These are phyloP conservation scores for Eupristina koningsbergeri DNA, from an alignment of 1,140 invertebrate species.

Conservation along the genomic window DNA sequence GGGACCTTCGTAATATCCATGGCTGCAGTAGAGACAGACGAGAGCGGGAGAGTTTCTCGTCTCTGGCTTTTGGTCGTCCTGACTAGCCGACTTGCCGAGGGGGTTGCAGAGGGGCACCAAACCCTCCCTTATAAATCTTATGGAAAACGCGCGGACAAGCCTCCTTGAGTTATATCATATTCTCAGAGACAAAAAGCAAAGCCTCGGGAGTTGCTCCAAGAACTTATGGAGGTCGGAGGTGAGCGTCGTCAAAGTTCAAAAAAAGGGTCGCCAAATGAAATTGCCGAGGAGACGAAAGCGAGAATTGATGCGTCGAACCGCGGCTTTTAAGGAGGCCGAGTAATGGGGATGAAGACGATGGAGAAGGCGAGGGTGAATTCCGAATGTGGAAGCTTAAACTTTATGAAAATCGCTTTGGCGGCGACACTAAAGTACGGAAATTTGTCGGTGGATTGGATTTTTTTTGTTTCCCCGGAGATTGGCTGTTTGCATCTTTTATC, in stretches of 20 bases:
- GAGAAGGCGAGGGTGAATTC: not conserved
- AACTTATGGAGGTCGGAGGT: not conserved
- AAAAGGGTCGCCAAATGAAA: constrained; percentile 36
- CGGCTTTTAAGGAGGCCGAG: not conserved
- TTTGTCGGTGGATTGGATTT: not conserved
- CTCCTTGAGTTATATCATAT: not conserved
- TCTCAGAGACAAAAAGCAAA: constrained; percentile 8
- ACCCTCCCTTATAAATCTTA: constrained; percentile 42
- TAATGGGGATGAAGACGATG: no score
- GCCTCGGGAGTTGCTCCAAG: not conserved
- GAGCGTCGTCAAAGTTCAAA: constrained; percentile 7
- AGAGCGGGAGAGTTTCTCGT: constrained; percentile 17
- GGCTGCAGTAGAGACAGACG: not conserved
- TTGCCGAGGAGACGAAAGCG: constrained; percentile 13
- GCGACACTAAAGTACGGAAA: not conserved
- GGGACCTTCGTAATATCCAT: constrained; percentile 43
- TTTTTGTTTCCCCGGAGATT: not conserved
- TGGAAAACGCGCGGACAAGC: constrained; percentile 14
- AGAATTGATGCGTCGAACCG: constrained; percentile 4
- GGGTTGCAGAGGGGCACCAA: not conserved
- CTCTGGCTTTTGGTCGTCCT: not conserved
- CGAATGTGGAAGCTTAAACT: no score
- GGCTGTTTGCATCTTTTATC: not conserved
- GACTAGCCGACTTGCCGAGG: not conserved
- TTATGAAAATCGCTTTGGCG: not conserved